A percentile compares a stretch with the other conserved stretches of the same genome.
Evolutionary conservation across 1,140 invertebrate species (phyloP).

Genomic region (Tigriopus japonicus): DNA sequence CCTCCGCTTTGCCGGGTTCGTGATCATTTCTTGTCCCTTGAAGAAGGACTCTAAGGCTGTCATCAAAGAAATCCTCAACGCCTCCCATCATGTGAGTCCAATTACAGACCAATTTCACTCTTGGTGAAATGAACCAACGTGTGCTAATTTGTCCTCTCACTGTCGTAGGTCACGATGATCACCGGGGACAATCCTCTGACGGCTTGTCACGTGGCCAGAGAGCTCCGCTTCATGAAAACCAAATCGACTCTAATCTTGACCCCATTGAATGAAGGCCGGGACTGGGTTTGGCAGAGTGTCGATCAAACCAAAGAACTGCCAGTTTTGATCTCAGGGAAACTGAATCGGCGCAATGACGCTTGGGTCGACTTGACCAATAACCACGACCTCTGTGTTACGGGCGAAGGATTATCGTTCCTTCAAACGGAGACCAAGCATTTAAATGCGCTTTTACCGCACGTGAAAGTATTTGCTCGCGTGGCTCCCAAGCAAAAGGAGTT

Average conservation of each 20-base stretch:
- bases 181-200: conserved; percentile 98
- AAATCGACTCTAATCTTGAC: conserved; percentile 54
- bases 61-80: conserved; percentile 73
- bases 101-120: conserved; percentile 17
- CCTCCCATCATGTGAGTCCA: conserved; percentile 53
- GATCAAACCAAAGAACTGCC: background rate
- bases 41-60: conserved; percentile 84
- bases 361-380: conserved; percentile 7
- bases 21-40: conserved; percentile 95
- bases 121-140: background rate
- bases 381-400: conserved; percentile 19
- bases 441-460: conserved; percentile 51
- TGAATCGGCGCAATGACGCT: background rate
- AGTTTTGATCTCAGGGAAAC: background rate
- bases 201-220: conserved; percentile 92
- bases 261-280: conserved; percentile 21
- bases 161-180: conserved; percentile 75
- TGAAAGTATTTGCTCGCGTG: conserved; percentile 78
- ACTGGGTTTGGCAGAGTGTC: conserved; percentile 7
- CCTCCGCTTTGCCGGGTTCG: conserved; percentile 83
- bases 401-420: conserved; percentile 46
- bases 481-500: conserved; percentile 94
- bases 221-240: conserved; percentile 63
- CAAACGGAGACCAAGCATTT: conserved; percentile 42
- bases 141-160: background rate